phyloP scores from a whole-genome alignment of 2,113 vertebrate species.

The Murina feae region DNA sequence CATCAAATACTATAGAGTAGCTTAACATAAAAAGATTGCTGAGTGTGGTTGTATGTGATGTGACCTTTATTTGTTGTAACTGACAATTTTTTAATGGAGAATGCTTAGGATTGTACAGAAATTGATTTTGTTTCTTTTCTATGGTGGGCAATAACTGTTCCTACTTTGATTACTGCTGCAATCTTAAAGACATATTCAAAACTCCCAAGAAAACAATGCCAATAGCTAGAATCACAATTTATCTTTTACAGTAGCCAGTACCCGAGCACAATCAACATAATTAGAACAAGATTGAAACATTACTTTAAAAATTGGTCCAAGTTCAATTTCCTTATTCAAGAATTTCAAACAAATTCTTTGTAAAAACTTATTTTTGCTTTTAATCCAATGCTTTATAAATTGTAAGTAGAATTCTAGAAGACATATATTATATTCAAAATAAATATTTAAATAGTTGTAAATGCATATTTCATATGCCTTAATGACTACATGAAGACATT shows the following conservation, averaged over 20 bases:
- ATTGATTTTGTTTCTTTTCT: slow-evolving; percentile 40
- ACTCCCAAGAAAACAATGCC: neutral
- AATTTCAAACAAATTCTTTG: neutral
- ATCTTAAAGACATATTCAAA: slow-evolving; percentile 12
- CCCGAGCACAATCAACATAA: slow-evolving; percentile 10
- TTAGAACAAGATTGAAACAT: neutral
- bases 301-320: neutral
- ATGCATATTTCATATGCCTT: slow-evolving; percentile 52
- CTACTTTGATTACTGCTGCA: neutral
- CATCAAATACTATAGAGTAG: neutral
- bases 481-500: slow-evolving; percentile 43
- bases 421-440: slow-evolving; percentile 32
- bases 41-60: neutral
- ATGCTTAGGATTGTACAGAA: neutral
- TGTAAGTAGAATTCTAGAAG: neutral
- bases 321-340: neutral
- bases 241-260: neutral
- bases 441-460: slow-evolving; percentile 40
- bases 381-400: neutral
- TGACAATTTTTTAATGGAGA: slow-evolving; percentile 15
- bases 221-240: slow-evolving; percentile 1
- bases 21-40: neutral
- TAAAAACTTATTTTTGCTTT: neutral
- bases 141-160: neutral
- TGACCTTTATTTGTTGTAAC: neutral